Conservation (phyloP, 1,140 invertebrate genomes). For the Ceratina japonica region DNA sequence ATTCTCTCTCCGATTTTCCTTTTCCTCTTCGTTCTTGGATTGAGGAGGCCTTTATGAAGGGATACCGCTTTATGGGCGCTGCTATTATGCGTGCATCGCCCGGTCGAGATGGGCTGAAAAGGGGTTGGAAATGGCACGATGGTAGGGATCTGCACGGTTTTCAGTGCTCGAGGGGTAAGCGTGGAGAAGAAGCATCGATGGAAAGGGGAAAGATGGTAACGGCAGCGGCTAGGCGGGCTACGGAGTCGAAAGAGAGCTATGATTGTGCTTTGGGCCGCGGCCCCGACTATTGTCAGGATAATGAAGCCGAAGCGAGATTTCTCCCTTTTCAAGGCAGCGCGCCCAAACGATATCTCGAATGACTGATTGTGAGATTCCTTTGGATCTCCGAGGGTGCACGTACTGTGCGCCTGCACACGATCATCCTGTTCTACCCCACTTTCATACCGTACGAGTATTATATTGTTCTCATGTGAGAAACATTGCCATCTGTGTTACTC, state of each 20-base stretch:
- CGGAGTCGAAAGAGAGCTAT: constrained; percentile 18
- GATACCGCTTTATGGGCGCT: constrained; percentile 70
- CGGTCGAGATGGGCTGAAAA: constrained; percentile 11
- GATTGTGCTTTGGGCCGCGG: constrained; percentile 53
- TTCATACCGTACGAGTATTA: too few species aligned
- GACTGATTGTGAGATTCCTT: constrained; percentile 61
- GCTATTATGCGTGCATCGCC: constrained; percentile 74
- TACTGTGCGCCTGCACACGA: constrained; percentile 5
- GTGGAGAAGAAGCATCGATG: neutral
- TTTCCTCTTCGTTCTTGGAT: constrained; percentile 66
- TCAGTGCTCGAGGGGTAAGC: constrained; percentile 46
- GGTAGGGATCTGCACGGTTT: constrained; percentile 44
- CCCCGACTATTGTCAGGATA: constrained; percentile 70
- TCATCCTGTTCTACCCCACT: too few species aligned
- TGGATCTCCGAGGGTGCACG: constrained; percentile 25
- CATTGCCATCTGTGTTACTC: neutral
- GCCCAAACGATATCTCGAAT: constrained; percentile 59
- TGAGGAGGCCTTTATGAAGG: constrained; percentile 72
- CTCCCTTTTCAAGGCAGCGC: constrained; percentile 64
- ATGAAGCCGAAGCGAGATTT: constrained; percentile 74
- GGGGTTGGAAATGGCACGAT: neutral
- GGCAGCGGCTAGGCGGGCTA: neutral
- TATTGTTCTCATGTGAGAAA: too few species aligned
- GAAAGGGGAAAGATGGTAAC: neutral
- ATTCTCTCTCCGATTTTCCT: constrained; percentile 69